Conservation (phyloP, 2,888 invertebrate genomes). For the Marronus borbonicus region DNA sequence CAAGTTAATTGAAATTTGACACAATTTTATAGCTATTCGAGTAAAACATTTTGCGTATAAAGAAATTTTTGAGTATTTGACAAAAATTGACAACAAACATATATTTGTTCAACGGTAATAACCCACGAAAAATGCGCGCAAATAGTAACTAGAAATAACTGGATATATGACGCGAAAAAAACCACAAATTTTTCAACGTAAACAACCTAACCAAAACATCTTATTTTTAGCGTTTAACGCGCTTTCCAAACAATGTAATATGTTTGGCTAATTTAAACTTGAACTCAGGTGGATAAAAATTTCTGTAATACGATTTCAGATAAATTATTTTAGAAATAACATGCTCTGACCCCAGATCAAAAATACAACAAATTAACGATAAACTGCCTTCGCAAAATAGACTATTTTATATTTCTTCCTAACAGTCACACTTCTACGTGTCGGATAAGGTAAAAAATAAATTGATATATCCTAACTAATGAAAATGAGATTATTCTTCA, state of each 20-base stretch:
- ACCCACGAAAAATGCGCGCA: constrained; percentile 7
- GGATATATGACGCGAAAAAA: constrained; percentile 12
- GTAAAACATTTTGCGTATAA: too few species aligned
- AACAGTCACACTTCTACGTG: background rate
- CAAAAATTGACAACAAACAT: background rate
- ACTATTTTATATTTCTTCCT: background rate
- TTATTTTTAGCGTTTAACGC: constrained; percentile 16
- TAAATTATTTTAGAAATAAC: constrained; percentile 23
- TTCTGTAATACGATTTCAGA: background rate
- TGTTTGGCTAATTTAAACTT: constrained; percentile 7
- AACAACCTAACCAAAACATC: constrained; percentile 28
- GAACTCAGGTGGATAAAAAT: background rate
- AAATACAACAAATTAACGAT: constrained; percentile 12
- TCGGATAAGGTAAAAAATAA: constrained; percentile 56
- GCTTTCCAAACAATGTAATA: constrained; percentile 7
- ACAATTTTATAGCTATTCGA: background rate
- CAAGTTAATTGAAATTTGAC: background rate
- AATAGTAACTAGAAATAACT: constrained; percentile 24
- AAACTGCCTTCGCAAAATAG: constrained; percentile 34
- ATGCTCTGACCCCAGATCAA: constrained; percentile 35
- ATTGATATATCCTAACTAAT: background rate
- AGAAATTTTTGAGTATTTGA: too few species aligned
- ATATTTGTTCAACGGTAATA: background rate
- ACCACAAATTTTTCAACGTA: background rate
- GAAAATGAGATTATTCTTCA: constrained; percentile 74